Base-by-base conservation (phyloP, 2,113 vertebrate genomes). In the Bubo bubo region DNA sequence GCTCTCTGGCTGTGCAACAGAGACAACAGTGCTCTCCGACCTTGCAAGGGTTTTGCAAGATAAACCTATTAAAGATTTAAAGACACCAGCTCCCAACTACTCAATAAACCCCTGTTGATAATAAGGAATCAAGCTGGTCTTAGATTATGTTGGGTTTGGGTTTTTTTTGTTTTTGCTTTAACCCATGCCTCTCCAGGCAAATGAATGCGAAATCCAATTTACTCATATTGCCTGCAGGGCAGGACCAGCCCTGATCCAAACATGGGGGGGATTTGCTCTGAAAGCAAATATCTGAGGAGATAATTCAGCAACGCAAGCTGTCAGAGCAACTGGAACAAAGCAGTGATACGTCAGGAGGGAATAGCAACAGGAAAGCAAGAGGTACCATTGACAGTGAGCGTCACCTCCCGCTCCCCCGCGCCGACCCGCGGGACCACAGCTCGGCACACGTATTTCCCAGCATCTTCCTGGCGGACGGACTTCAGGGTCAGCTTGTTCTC, bases 351-450 rank as follows among this genome's bases (percentile, higher is more conserved):
- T 37, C 4, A 19, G 12, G 35, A 43, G 8, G 21, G 34, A 30
- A 14, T 0, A 30, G 45, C 16, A 5, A 14, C 1, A 62, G 45
- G 53, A 34, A 10, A 34, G 70, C 30, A 23, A n/a, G n/a, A 67
- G 86, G 94, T 98, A 99, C 99, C 99, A 8, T 99, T 99, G 96
- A 99, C 99, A 1, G 99, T 99, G 76, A 99, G 98, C 4, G 99
- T 98, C 93, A 99, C 99, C 91, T 99, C 99, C 95, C 99, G 98
- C 88, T 99, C 99, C 4, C 99, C 99, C 0, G 99, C 99, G 12
- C 99, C 99, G 2, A 99, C 99, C 9, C 99, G 98, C 6, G 99
- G 99, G 32, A 99, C 99, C 82, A 99, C 99, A 0, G 99, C 99
- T 8, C 99, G 97, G 92, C 99, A 99, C 52, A 99, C 99, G 0